Percentiles rank a stretch among this genome's conserved stretches.
Conservation (phyloP, 2,888 invertebrate genomes). For the Apodemia mormo region DNA sequence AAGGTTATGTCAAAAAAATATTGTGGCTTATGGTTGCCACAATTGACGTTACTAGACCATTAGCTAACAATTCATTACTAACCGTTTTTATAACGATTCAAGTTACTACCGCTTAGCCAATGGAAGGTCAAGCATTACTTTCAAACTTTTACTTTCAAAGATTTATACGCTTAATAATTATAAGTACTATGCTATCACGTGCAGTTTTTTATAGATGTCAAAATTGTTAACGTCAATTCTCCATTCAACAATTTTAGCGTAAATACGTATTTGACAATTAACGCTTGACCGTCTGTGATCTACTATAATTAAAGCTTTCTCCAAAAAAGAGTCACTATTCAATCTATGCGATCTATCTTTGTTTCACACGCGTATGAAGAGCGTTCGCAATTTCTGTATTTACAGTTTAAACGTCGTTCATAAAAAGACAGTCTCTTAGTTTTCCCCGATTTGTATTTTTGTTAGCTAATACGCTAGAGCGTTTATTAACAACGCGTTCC, state of each 20-base stretch:
- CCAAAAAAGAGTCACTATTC: no score
- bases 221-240: background rate
- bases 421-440: background rate
- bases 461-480: background rate
- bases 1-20: constrained; percentile 11
- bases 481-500: background rate
- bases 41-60: background rate
- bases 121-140: background rate
- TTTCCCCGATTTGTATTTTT: background rate
- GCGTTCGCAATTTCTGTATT: background rate
- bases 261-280: background rate
- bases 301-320: no score
- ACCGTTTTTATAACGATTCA: background rate
- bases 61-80: background rate
- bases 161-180: no score
- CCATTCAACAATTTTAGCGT: background rate
- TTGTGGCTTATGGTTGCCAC: constrained; percentile 6
- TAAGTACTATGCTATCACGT: background rate
- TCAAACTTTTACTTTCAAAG: no score
- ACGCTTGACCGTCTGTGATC: background rate
- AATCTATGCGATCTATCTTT: no score
- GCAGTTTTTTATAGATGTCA: background rate
- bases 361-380: background rate
- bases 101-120: background rate
- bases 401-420: background rate